Percentiles rank a stretch among this genome's conserved stretches.
phyloP scores from a whole-genome alignment of 2,797 vertebrate genomes.

The Chanos chanos region DNA sequence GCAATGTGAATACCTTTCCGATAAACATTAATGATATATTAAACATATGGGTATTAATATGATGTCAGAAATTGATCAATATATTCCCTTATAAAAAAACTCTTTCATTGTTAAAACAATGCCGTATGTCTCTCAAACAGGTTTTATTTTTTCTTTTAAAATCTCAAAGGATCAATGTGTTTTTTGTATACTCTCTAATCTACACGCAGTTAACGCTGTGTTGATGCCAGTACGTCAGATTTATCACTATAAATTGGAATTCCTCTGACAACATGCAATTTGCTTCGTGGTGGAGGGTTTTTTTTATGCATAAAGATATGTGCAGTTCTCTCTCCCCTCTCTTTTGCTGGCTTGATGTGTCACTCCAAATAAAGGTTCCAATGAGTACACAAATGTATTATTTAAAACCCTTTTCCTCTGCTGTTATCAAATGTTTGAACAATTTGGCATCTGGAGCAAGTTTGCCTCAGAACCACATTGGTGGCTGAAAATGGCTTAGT shows the following conservation, averaged over 20 bases:
- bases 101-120: no score
- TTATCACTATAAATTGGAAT: conserved; percentile 8
- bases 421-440: conserved; percentile 12
- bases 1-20: no score
- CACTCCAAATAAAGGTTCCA: neutral
- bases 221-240: no score
- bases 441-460: neutral
- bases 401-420: neutral
- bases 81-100: no score
- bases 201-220: no score
- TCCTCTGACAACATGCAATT: conserved; percentile 14
- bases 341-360: conserved; percentile 5
- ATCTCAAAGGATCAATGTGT: no score
- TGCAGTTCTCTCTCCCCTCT: neutral
- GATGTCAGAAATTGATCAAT: no score
- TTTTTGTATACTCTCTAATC: neutral
- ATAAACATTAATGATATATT: no score
- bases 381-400: conserved; percentile 14
- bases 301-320: conserved; percentile 2
- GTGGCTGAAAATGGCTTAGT: conserved; percentile 11
- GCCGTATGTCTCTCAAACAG: no score
- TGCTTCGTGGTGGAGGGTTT: neutral
- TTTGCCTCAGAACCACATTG: neutral
- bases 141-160: no score
- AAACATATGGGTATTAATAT: no score